Evolutionary conservation across 2,113 vertebrate species (phyloP).

Genomic region (Crotalus viridis): DNA sequence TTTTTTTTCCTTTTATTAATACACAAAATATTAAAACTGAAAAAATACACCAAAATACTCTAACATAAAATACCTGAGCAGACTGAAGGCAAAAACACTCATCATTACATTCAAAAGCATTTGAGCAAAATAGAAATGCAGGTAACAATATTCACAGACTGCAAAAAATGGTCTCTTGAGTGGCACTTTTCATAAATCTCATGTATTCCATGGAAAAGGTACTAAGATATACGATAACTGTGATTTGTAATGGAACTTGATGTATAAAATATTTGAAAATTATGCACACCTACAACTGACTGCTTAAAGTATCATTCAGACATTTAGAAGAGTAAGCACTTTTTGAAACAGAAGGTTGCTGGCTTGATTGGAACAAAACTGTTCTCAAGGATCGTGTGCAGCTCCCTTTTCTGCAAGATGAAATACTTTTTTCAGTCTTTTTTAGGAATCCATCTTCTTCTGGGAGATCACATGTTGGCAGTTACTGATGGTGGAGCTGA

Average conservation of each 20-base stretch:
- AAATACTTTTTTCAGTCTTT: background rate
- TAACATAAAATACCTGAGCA: slow-evolving; percentile 68
- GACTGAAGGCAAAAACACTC: slow-evolving; percentile 52
- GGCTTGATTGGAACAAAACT: slow-evolving; percentile 7
- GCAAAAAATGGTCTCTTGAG: slow-evolving; percentile 24
- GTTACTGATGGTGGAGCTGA: background rate
- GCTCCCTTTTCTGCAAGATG: background rate
- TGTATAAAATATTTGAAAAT: slow-evolving; percentile 40
- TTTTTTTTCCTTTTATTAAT: slow-evolving; percentile 65
- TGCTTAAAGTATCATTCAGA: background rate
- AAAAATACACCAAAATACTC: slow-evolving; percentile 67
- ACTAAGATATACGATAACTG: slow-evolving; percentile 36
- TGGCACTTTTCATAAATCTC: slow-evolving; percentile 63
- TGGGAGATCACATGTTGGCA: background rate
- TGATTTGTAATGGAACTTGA: slow-evolving; percentile 33
- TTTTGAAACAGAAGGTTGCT: background rate
- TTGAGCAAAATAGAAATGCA: slow-evolving; percentile 41
- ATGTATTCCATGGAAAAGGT: slow-evolving; percentile 38
- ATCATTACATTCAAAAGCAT: slow-evolving; percentile 23
- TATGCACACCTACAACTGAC: slow-evolving; percentile 35
- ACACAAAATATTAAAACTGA: slow-evolving; percentile 58
- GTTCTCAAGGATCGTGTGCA: background rate
- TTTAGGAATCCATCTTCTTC: background rate
- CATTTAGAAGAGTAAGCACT: slow-evolving; percentile 15
- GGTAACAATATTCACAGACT: slow-evolving; percentile 38